A percentile compares a stretch with the other conserved stretches of the same genome.
phyloP scores from a whole-genome alignment of 2,113 vertebrate species.

The Carassius auratus region DNA sequence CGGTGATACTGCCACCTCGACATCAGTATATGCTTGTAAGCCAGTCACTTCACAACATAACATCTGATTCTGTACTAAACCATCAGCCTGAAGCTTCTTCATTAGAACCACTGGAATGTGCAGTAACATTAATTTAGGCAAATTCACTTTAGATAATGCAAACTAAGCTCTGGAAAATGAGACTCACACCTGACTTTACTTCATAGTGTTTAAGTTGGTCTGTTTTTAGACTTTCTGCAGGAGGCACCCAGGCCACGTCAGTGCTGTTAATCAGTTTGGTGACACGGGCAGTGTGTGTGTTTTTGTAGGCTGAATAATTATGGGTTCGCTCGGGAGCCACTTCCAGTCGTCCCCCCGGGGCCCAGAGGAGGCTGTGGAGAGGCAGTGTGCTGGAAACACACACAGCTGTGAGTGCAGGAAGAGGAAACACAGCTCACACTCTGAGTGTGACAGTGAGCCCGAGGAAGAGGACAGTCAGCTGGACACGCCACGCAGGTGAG shows the following conservation, averaged over 20 bases:
- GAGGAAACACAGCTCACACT: constrained; percentile 76
- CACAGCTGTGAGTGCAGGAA: constrained; percentile 78
- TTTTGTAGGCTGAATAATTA: constrained; percentile 52
- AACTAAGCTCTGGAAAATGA: background rate
- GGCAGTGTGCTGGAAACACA: constrained; percentile 58
- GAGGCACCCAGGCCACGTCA: background rate
- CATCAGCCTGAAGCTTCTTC: background rate
- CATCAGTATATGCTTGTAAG: no score
- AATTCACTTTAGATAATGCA: background rate
- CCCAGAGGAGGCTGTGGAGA: constrained; percentile 64
- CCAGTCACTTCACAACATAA: background rate
- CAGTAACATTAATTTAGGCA: background rate
- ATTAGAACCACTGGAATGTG: background rate
- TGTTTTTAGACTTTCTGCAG: background rate
- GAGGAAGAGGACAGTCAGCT: constrained; percentile 78
- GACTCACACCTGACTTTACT: background rate
- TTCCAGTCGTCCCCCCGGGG: constrained; percentile 69
- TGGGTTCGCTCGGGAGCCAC: constrained; percentile 76
- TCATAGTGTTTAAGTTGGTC: background rate
- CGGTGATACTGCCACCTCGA: background rate
- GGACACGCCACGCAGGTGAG: constrained; percentile 80
- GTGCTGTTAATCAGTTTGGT: background rate
- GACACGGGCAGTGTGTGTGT: background rate
- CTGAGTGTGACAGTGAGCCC: constrained; percentile 76
- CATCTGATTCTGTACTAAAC: background rate